These are phyloP conservation scores for Rhadina sibilatrix DNA, from an alignment of 2,113 vertebrate genomes.

Conservation along the genomic window DNA sequence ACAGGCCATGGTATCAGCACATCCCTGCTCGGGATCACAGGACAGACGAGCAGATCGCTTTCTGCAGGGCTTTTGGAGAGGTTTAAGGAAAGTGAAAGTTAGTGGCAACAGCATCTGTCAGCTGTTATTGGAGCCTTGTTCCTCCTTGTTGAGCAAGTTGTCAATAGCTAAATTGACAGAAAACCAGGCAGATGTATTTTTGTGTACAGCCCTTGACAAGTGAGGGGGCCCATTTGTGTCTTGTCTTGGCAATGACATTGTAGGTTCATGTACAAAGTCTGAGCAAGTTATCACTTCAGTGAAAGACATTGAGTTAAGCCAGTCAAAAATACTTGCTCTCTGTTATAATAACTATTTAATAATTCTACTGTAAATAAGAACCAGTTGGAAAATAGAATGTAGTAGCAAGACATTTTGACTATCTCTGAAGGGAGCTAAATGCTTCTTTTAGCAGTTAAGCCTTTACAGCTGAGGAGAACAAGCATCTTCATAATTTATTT, in stretches of 20 bases:
- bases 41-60: not conserved
- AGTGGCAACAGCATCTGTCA: slow-evolving; percentile 62
- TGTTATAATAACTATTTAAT: slow-evolving; percentile 24
- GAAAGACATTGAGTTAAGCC: not conserved
- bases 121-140: slow-evolving; percentile 28
- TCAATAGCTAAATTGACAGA: slow-evolving; percentile 36
- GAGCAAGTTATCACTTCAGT: not conserved
- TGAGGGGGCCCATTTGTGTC: not conserved
- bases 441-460: not conserved
- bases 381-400: not conserved
- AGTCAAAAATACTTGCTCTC: not conserved
- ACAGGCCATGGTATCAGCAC: not conserved
- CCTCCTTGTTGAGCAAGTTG: slow-evolving; percentile 57
- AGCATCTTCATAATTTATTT: slow-evolving; percentile 50
- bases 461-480: slow-evolving; percentile 34
- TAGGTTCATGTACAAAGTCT: not conserved
- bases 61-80: not conserved
- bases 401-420: not conserved
- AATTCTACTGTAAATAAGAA: slow-evolving; percentile 20
- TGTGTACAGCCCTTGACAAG: not conserved
- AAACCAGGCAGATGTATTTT: slow-evolving; percentile 15
- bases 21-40: not conserved
- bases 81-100: not conserved
- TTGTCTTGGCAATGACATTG: not conserved
- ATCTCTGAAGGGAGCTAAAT: slow-evolving; percentile 7